These are phyloP conservation scores for Brachionus manjavacas DNA, from an alignment of 1,140 invertebrate species.

Conservation along the genomic window DNA sequence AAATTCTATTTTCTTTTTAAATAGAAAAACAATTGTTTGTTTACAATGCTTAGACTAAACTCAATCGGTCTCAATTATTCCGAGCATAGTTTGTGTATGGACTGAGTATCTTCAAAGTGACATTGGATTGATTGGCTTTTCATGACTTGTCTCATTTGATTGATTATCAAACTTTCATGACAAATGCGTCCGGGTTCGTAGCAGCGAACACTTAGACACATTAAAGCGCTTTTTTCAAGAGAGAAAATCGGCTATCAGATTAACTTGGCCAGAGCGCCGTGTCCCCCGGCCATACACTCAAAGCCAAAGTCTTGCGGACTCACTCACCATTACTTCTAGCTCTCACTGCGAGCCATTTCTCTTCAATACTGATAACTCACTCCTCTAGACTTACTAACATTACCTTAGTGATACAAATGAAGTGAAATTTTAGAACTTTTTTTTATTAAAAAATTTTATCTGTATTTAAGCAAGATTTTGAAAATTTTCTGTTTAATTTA, in stretches of 20 bases:
- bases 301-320: not conserved
- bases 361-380: no score
- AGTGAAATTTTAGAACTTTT: no score
- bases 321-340: not conserved
- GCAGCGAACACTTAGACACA: not conserved
- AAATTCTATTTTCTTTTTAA: not conserved
- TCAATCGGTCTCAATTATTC: not conserved
- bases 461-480: no score
- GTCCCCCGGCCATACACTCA: not conserved
- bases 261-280: not conserved
- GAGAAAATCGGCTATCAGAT: not conserved
- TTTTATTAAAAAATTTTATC: no score
- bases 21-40: not conserved
- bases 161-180: not conserved
- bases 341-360: no score
- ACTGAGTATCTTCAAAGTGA: not conserved
- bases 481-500: no score
- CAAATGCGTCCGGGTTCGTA: not conserved
- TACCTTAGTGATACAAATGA: no score
- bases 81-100: not conserved
- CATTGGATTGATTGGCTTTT: not conserved
- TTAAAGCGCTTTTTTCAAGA: not conserved
- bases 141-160: slow-evolving; percentile 9
- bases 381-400: no score
- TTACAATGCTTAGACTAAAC: not conserved